Evolutionary conservation across 2,888 invertebrate species (phyloP).

Genomic region (Tetanocera ferruginea): DNA sequence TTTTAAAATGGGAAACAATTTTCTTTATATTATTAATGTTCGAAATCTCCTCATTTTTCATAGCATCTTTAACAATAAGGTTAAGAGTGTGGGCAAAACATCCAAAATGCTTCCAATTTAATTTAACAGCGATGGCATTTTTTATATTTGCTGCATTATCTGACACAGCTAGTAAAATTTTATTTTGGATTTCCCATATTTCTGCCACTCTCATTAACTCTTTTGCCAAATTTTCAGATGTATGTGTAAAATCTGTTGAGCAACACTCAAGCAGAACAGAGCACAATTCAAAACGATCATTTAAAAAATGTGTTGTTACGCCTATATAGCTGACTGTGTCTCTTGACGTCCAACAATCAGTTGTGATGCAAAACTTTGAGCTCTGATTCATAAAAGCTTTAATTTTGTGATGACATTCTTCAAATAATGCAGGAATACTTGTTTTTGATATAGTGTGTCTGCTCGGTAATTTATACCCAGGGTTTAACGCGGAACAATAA

Average conservation of each 20-base stretch:
- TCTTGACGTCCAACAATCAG: slow-evolving; percentile 5
- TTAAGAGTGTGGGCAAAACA: slow-evolving; percentile 50
- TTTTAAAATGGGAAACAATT: background rate
- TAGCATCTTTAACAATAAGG: slow-evolving; percentile 43
- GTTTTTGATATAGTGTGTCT: background rate
- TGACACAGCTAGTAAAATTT: slow-evolving; percentile 55
- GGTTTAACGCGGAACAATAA: no score
- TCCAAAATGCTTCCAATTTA: slow-evolving; percentile 49
- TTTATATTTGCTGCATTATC: slow-evolving; percentile 46
- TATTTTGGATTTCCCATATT: slow-evolving; percentile 38
- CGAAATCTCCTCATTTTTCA: slow-evolving; percentile 36
- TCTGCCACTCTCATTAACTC: background rate
- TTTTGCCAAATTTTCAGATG: no score
- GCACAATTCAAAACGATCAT: no score
- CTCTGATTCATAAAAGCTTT: background rate
- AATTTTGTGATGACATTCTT: background rate
- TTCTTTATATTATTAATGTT: background rate
- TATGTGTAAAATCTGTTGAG: no score
- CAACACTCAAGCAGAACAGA: no score
- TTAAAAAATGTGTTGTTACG: background rate
- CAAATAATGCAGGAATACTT: slow-evolving; percentile 8
- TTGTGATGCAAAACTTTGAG: background rate
- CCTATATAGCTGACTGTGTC: background rate
- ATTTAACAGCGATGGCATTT: slow-evolving; percentile 42
- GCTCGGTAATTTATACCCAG: background rate